Conservation (phyloP, 2,113 vertebrate genomes). For the Xiphophorus hellerii region DNA sequence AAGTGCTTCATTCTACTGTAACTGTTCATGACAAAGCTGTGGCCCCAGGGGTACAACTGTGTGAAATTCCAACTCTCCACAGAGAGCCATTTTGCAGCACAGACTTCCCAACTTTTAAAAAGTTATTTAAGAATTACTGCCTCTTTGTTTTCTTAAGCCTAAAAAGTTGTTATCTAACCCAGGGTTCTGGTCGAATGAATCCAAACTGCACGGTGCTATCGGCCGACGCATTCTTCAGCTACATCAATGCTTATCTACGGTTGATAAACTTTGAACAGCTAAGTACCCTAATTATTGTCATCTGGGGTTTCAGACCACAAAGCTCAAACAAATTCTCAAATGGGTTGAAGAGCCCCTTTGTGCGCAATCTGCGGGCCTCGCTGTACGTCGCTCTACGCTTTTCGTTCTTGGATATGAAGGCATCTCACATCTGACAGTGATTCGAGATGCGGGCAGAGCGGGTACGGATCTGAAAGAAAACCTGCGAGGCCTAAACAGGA, state of each 20-base stretch:
- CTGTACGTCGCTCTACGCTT: slow-evolving; percentile 60
- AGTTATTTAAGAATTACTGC: slow-evolving; percentile 41
- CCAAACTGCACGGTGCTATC: slow-evolving; percentile 75
- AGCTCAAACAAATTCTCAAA: slow-evolving; percentile 64
- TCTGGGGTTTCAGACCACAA: slow-evolving; percentile 71
- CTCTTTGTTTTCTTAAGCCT: slow-evolving; percentile 66
- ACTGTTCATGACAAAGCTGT: slow-evolving; percentile 44
- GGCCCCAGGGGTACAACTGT: slow-evolving; percentile 42
- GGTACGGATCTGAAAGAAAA: slow-evolving; percentile 44
- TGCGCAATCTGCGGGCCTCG: slow-evolving; percentile 41
- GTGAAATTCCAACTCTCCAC: slow-evolving; percentile 53
- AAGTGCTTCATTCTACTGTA: slow-evolving; percentile 37
- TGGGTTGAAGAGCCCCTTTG: slow-evolving; percentile 53
- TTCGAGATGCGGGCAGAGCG: slow-evolving; percentile 55
- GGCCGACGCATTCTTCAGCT: slow-evolving; percentile 66
- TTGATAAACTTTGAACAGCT: slow-evolving; percentile 76
- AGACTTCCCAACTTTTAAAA: slow-evolving; percentile 58
- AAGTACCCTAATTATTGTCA: slow-evolving; percentile 79
- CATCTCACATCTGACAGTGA: slow-evolving; percentile 74
- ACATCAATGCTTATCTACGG: slow-evolving; percentile 76
- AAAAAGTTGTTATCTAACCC: slow-evolving; percentile 57
- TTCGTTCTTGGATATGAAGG: slow-evolving; percentile 58
- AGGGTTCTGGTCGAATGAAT: slow-evolving; percentile 72
- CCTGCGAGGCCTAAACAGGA: slow-evolving; percentile 25
- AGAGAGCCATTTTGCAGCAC: slow-evolving; percentile 59